Percentiles rank a stretch among this genome's conserved stretches.
phyloP scores from a whole-genome alignment of 2,888 invertebrate species.

The Ichneumon xanthorius region DNA sequence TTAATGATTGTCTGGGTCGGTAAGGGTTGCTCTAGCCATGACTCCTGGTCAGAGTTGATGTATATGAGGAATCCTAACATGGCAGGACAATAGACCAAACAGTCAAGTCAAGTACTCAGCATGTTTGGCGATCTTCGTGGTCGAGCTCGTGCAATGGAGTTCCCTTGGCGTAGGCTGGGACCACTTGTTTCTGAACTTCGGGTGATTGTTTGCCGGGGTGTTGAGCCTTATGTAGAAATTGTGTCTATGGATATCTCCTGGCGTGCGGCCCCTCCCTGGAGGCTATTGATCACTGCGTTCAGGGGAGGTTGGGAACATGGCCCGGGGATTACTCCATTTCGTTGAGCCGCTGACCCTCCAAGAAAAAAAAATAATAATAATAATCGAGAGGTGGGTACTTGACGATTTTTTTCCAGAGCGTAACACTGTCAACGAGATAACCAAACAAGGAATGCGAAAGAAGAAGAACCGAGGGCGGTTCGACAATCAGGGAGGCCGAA shows the following conservation, averaged over 20 bases:
- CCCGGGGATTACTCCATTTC: background rate
- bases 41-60: slow-evolving; percentile 36
- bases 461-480: background rate
- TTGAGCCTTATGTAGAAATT: too few relatives aligned
- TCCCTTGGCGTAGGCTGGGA: slow-evolving; percentile 46
- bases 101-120: slow-evolving; percentile 46
- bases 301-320: background rate
- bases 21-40: slow-evolving; percentile 31
- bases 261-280: background rate
- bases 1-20: slow-evolving; percentile 10
- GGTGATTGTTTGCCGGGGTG: background rate
- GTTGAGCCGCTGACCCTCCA: too few relatives aligned
- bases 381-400: background rate
- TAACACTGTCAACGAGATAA: background rate
- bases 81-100: slow-evolving; percentile 36
- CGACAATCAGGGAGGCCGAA: background rate
- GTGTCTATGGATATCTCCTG: too few relatives aligned
- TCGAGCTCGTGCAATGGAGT: slow-evolving; percentile 40
- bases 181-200: background rate
- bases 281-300: background rate
- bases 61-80: slow-evolving; percentile 28
- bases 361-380: background rate
- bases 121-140: slow-evolving; percentile 30
- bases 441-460: background rate
- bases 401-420: background rate